These are phyloP conservation scores for Syrista parreyssii DNA, from an alignment of 2,888 invertebrate genomes.

Conservation along the genomic window DNA sequence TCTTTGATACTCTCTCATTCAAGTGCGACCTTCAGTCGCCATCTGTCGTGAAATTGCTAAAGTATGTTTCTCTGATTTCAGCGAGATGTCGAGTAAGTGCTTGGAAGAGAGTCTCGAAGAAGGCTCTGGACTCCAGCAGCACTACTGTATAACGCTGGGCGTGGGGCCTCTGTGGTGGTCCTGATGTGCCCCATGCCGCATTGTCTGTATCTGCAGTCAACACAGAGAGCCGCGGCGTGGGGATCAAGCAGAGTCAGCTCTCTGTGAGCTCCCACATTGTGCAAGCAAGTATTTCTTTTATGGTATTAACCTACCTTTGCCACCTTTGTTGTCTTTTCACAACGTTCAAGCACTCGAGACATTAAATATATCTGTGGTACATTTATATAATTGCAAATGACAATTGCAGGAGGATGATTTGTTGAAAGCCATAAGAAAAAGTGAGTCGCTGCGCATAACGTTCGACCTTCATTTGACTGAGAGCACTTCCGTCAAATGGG, in stretches of 20 bases:
- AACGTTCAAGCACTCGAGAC: not conserved
- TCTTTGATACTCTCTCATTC: too few species aligned
- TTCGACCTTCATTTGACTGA: constrained; percentile 84
- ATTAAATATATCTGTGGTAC: not conserved
- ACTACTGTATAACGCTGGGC: constrained; percentile 85
- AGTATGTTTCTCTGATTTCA: constrained; percentile 32
- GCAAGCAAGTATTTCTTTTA: constrained; percentile 53
- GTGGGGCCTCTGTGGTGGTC: constrained; percentile 99
- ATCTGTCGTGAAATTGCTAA: not conserved
- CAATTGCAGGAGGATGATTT: constrained; percentile 66
- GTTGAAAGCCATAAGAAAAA: constrained; percentile 75
- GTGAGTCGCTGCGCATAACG: constrained; percentile 77
- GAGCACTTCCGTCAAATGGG: constrained; percentile 84
- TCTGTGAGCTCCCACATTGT: constrained; percentile 71
- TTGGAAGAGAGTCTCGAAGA: constrained; percentile 59
- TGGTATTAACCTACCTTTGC: too few species aligned
- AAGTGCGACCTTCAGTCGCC: not conserved
- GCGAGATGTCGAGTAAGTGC: constrained; percentile 60
- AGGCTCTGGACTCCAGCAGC: constrained; percentile 57
- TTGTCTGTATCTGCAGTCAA: constrained; percentile 70
- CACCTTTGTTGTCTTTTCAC: not conserved
- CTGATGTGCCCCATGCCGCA: constrained; percentile 97
- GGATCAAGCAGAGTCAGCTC: constrained; percentile 75
- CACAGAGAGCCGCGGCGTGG: constrained; percentile 80
- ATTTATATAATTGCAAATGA: not conserved